These are phyloP conservation scores for Caerostris extrusa DNA, from an alignment of 1,140 invertebrate species.

Conservation along the genomic window DNA sequence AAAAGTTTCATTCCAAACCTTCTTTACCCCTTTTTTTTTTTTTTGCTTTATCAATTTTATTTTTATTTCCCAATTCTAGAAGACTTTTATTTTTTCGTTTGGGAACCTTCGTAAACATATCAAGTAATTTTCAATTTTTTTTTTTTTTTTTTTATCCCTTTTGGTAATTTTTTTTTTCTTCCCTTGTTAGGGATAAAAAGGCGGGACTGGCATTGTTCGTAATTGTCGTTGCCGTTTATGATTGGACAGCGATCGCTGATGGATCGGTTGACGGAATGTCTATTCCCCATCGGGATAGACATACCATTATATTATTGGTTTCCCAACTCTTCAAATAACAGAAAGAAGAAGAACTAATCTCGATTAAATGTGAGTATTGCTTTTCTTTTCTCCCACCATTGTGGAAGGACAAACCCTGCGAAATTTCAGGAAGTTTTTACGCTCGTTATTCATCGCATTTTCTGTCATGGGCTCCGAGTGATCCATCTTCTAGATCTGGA, in stretches of 20 bases:
- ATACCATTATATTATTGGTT: conserved; percentile 45
- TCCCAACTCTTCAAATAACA: not conserved
- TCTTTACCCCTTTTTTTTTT: not conserved
- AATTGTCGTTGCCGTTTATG: conserved; percentile 51
- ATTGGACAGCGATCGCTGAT: conserved; percentile 40
- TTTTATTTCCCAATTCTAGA: not conserved
- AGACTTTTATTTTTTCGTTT: conserved; percentile 62
- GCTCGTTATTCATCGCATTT: not conserved
- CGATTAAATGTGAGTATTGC: conserved; percentile 45
- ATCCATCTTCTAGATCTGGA: conserved; percentile 31
- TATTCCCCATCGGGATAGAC: not conserved
- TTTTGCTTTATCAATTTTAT: not conserved
- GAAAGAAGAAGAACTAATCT: not conserved
- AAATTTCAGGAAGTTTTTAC: conserved; percentile 29
- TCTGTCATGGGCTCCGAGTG: not conserved
- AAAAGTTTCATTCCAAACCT: conserved; percentile 43
- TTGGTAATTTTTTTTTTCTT: not conserved
- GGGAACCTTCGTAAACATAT: conserved; percentile 39
- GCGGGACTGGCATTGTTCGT: conserved; percentile 4
- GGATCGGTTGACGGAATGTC: conserved; percentile 26
- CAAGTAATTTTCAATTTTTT: conserved; percentile 56
- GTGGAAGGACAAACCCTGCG: conserved; percentile 11
- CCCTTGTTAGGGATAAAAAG: not conserved
- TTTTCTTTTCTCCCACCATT: not conserved
- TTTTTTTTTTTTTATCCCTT: not conserved